Evolutionary conservation across 2,888 invertebrate species (phyloP).

Genomic region (Dioctria linearis): DNA sequence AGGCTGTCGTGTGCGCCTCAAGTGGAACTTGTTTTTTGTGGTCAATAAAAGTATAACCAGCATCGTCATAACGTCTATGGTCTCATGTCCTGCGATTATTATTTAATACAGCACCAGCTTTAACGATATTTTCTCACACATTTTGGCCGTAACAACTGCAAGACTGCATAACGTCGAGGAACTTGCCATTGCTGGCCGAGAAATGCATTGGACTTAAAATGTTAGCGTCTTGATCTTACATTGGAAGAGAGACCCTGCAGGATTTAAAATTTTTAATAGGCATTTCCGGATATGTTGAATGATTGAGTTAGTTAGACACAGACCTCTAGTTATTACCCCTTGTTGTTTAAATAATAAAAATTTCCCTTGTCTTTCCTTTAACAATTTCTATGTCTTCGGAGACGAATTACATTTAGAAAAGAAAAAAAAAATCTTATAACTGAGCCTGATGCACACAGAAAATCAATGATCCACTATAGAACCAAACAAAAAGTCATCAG

Average conservation of each 20-base stretch:
- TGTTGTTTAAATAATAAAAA: constrained; percentile 30
- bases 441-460: background rate
- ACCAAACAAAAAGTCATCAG: constrained; percentile 37
- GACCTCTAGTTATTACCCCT: constrained; percentile 26
- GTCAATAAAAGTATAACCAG: background rate
- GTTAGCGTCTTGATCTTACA: constrained; percentile 39
- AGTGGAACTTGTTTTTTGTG: background rate
- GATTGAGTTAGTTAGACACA: constrained; percentile 29
- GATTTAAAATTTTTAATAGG: constrained; percentile 53
- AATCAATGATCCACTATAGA: constrained; percentile 33
- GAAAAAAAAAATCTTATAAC: background rate
- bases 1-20: constrained; percentile 30
- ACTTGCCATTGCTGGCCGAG: background rate
- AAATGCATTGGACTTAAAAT: constrained; percentile 18
- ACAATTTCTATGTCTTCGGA: constrained; percentile 41
- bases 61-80: constrained; percentile 18
- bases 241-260: constrained; percentile 23
- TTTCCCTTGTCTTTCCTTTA: constrained; percentile 7
- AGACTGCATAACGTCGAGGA: background rate
- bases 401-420: constrained; percentile 14
- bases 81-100: constrained; percentile 43
- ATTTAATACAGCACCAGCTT: constrained; percentile 28
- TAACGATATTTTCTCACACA: constrained; percentile 33
- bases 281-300: constrained; percentile 50
- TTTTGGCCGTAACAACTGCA: background rate